Base-by-base conservation (phyloP, 2,113 vertebrate genomes). In the Podarcis muralis region DNA sequence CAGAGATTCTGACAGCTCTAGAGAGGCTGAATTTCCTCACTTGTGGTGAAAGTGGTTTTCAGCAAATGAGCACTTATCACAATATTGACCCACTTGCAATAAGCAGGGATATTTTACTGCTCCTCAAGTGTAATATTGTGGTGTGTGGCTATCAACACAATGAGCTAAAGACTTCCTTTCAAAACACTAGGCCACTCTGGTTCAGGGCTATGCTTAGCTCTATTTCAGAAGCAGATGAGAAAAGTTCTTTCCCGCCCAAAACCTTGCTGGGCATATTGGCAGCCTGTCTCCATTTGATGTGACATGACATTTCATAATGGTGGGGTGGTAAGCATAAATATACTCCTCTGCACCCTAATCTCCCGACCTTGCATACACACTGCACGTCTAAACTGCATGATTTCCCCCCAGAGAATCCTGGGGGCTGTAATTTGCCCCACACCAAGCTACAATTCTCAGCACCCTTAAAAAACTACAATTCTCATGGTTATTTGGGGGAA, bases 101-200 rank as follows among this genome's bases (percentile, higher is more conserved):
- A 88, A 88, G 87, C 81, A 88, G 62, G 81, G 87, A 53, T 88
- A 77, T 88, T 88, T 88, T 88, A 88, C 87, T 88, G 81, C 62
- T 84, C 87, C 87, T 88, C 87, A 88, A 88, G 87, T 88, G 87
- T 84, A 88, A 88, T 88, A 88, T 88, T 88, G 87, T 84, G 87
- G 87, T 78, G 72, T 88, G 81, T 68, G n/a, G 87, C 81, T 88
- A 84, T 88, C 87, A 88, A 88, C 87, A 88, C 87, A 88, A 88
- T 84, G 72, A 84, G 43, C 87, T 88, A 88, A 88, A 88, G 59
- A 88, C 72, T 88, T 88, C 81, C 81, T 88, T 88, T 88, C 81
- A 78, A 88, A 88, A 57, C 75, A 84, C 43, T 77, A 78, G 62
- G 81, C 75, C 75, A 83, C 62, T 78, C 57, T n/a, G 81, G 30